Evolutionary conservation across 2,113 vertebrate species (phyloP).

Genomic region (Pelodiscus sinensis): DNA sequence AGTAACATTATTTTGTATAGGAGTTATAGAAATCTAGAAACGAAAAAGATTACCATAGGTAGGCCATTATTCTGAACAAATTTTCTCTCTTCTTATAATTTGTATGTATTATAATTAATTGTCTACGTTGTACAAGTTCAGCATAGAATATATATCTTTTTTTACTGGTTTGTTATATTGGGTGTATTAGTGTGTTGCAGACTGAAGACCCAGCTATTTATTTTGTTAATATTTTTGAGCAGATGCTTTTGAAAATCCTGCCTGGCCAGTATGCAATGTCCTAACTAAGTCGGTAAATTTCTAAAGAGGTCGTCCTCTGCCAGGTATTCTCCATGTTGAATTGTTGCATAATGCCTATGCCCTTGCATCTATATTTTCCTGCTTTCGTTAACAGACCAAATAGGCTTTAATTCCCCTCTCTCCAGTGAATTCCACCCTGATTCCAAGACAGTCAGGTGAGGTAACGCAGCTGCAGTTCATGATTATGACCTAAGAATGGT

Average conservation of each 20-base stretch:
- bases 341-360: background rate
- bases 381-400: background rate
- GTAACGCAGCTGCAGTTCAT: constrained; percentile 41
- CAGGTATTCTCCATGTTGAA: background rate
- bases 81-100: background rate
- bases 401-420: background rate
- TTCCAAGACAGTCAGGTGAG: constrained; percentile 47
- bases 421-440: constrained; percentile 25
- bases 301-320: background rate
- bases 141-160: constrained; percentile 1
- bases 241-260: background rate
- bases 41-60: background rate
- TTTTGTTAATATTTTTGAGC: background rate
- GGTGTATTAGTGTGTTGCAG: constrained; percentile 1
- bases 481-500: constrained; percentile 9
- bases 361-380: background rate
- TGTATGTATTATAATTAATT: background rate
- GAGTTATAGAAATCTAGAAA: background rate
- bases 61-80: background rate
- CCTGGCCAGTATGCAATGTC: background rate
- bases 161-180: background rate
- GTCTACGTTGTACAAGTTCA: background rate
- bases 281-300: fast-evolving
- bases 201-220: background rate
- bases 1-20: background rate